Conservation (phyloP, 2,888 invertebrate genomes). For the Nephrotoma appendiculata region DNA sequence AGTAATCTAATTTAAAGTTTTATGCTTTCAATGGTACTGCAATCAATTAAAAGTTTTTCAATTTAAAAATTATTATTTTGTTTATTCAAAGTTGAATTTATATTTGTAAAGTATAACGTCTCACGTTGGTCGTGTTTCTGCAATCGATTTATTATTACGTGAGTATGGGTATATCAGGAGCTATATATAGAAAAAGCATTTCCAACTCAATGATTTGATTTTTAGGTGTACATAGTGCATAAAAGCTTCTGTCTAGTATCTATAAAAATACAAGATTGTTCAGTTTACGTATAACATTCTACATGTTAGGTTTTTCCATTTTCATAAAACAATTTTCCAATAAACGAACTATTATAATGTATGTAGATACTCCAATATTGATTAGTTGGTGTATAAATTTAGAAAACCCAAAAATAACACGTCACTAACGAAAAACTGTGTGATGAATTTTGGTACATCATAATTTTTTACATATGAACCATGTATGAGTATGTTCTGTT, state of each 20-base stretch:
- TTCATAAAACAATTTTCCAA: background rate
- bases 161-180: background rate
- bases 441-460: background rate
- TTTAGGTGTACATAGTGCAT: background rate
- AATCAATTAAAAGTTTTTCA: background rate
- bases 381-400: background rate
- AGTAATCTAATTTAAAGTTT: background rate
- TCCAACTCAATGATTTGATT: background rate
- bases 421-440: background rate
- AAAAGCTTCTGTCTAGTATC: background rate
- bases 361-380: background rate
- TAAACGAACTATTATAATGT: background rate
- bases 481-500: background rate
- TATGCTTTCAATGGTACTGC: background rate
- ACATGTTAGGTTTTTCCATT: background rate
- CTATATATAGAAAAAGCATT: background rate
- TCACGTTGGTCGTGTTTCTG: too few species aligned
- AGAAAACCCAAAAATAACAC: background rate
- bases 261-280: background rate
- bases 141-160: background rate
- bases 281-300: background rate
- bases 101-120: too few species aligned
- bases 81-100: background rate
- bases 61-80: background rate
- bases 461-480: background rate